phyloP scores from a whole-genome alignment of 2,888 invertebrate species.

The Agrotis puta region DNA sequence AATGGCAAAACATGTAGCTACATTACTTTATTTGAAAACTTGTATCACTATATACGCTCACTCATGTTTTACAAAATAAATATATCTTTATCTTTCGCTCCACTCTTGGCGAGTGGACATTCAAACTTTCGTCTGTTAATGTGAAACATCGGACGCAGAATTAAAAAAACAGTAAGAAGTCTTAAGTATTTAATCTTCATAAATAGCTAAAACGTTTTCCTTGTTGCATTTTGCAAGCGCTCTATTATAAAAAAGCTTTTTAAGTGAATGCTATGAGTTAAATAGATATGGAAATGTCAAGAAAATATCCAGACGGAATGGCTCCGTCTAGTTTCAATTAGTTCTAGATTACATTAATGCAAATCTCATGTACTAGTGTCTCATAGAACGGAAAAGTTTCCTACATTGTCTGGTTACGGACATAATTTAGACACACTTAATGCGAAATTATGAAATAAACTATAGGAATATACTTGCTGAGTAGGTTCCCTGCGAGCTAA shows the following conservation, averaged over 20 bases:
- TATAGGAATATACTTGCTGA: not conserved
- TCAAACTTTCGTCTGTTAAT: too few relatives aligned
- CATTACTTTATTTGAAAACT: too few relatives aligned
- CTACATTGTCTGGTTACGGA: not conserved
- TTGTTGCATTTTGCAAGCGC: not conserved
- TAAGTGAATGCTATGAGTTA: not conserved
- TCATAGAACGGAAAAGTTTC: not conserved
- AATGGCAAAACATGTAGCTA: too few relatives aligned
- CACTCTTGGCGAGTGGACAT: too few relatives aligned
- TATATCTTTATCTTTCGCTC: too few relatives aligned
- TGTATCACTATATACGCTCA: too few relatives aligned
- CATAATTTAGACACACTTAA: not conserved
- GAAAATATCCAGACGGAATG: not conserved
- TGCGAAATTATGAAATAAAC: not conserved
- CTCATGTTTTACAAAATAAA: too few relatives aligned
- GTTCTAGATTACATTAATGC: conserved; percentile 21
- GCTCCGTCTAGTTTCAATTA: conserved; percentile 16
- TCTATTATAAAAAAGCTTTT: conserved; percentile 15
- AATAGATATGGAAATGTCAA: not conserved
- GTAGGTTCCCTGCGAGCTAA: too few relatives aligned
- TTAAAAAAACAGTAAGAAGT: too few relatives aligned
- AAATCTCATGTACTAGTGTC: conserved; percentile 21
- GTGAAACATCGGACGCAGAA: too few relatives aligned
- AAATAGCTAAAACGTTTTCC: not conserved
- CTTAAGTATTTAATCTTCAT: too few relatives aligned